These are phyloP conservation scores for Bothrops jararaca DNA, from an alignment of 2,113 vertebrate genomes.

Conservation along the genomic window DNA sequence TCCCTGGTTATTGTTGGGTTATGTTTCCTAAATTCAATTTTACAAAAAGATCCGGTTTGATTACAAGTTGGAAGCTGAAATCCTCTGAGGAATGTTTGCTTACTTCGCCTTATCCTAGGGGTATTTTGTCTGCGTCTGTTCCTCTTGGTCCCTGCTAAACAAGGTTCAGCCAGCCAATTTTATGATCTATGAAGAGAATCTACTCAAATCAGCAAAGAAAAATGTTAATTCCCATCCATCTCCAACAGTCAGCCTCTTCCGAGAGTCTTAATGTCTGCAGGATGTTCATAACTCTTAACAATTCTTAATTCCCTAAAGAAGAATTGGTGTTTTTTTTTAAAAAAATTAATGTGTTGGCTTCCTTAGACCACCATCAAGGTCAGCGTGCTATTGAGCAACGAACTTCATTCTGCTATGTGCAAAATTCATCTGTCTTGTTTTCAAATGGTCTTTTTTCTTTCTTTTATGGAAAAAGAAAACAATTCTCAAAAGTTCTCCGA, in stretches of 20 bases:
- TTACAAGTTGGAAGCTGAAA: neutral
- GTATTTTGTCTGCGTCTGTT: neutral
- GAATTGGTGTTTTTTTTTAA: neutral
- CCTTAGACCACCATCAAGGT: neutral
- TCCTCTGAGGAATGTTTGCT: slow-evolving; percentile 1
- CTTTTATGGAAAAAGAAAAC: neutral
- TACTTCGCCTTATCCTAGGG: neutral
- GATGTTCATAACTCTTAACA: neutral
- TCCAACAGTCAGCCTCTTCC: slow-evolving; percentile 17
- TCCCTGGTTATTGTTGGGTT: neutral
- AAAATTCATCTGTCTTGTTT: neutral
- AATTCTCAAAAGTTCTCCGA: neutral
- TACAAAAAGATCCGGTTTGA: neutral
- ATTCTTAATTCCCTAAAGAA: neutral
- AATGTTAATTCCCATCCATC: slow-evolving; percentile 19
- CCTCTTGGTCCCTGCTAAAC: neutral
- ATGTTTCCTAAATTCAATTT: neutral
- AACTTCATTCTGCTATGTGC: neutral
- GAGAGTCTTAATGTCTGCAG: accelerated
- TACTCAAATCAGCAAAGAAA: slow-evolving; percentile 20
- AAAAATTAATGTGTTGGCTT: slow-evolving; percentile 20
- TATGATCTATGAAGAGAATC: slow-evolving; percentile 14
- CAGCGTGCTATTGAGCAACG: neutral
- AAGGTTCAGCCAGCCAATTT: slow-evolving; percentile 26
- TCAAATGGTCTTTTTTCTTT: neutral